Base-by-base conservation (phyloP, 2,113 vertebrate genomes). In the Sander vitreus region DNA sequence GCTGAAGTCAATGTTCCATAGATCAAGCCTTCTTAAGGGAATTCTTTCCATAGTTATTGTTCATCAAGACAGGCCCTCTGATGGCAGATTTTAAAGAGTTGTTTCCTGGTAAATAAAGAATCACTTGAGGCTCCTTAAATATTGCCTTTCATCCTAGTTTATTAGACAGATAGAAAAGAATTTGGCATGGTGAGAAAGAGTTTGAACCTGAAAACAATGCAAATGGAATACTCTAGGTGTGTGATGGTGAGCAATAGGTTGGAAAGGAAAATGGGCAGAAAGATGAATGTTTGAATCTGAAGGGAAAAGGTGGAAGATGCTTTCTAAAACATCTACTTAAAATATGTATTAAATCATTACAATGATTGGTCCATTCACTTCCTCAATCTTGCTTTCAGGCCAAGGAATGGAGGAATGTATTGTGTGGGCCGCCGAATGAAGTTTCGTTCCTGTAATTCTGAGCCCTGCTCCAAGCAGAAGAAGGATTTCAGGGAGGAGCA, bases 381-480 rank as follows among this genome's bases (percentile, higher is more conserved):
- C 10, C n/a, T 55, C 19, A 13, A 18, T 80, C 72, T 47, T 76
- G 80, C 78, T 54, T 80, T 43, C 93, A 99, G 99, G 78, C 99
- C 99, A 16, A 97, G 93, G 92, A 97, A 98, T 0, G 97, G 98
- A 80, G 99, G 99, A 4, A 96, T 96, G 78, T 99, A 99, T 91
- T 99, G 99, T 0, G 96, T 98, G 47, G 99, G 99, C 2, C 97
- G 98, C 3, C 94, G 98, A 78, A 99, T 98, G 98, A 99, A 98
- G 92, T 99, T 99, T 74, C 98, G 98, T 77, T 99, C 99, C 74
- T 99, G 99, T 89, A 99, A 98, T 95, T 98, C 96, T 0, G 97
- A 99, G 62, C 97, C 97, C 0, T 99, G 99, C 94, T 96, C 95
- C 0, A 97, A 96, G 90, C 96, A 97, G 93, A 97, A 95, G 91